phyloP scores from a whole-genome alignment of 2,113 vertebrate species.

The Boulengeromyrus knoepffleri region DNA sequence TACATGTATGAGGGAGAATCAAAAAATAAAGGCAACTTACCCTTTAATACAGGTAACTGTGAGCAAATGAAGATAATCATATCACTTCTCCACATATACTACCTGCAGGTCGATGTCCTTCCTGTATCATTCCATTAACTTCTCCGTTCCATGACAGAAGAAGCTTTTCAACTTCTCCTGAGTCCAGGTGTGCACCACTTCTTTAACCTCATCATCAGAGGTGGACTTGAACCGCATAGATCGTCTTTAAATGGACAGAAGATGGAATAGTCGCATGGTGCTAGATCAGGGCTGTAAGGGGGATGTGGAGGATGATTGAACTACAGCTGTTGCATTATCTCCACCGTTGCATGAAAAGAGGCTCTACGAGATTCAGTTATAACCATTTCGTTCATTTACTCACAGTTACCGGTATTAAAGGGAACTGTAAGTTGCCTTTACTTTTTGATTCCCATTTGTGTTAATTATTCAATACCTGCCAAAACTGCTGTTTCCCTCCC shows the following conservation, averaged over 20 bases:
- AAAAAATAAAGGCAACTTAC: neutral
- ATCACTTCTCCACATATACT: neutral
- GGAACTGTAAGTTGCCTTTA: neutral
- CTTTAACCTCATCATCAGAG: neutral
- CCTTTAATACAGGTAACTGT: neutral
- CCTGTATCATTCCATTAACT: neutral
- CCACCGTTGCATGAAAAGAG: neutral
- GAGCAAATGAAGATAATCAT: neutral
- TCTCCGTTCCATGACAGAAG: neutral
- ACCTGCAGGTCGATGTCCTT: neutral
- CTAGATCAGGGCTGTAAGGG: neutral
- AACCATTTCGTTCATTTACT: neutral
- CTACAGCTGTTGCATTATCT: neutral
- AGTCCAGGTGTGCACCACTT: neutral
- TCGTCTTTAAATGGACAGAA: neutral
- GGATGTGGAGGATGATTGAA: neutral
- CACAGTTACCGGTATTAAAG: neutral
- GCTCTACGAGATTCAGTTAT: neutral
- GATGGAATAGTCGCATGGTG: neutral
- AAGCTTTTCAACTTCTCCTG: neutral
- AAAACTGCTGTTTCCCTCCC: neutral
- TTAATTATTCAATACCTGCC: neutral
- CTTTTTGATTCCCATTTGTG: neutral
- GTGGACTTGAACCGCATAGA: neutral
- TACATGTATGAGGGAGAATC: neutral